Percentiles rank a stretch among this genome's conserved stretches.
These are phyloP conservation scores for Ptilorrhoa leucosticta DNA, from an alignment of 2,113 vertebrate genomes.

Conservation along the genomic window DNA sequence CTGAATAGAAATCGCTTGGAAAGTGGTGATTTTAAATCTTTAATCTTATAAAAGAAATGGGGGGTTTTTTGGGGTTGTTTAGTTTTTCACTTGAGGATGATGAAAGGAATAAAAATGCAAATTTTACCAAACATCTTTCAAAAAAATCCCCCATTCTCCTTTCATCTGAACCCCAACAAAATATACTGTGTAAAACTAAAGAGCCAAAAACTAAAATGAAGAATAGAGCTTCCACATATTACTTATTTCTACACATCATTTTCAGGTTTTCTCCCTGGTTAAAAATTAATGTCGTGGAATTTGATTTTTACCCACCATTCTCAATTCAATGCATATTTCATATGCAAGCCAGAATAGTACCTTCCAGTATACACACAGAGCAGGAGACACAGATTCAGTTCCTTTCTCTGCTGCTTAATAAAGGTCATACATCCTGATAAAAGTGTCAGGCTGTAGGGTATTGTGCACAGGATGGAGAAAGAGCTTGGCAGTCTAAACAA, in stretches of 20 bases:
- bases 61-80: accelerated
- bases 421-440: background rate
- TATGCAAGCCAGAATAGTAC: background rate
- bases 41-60: background rate
- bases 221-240: background rate
- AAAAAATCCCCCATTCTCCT: background rate
- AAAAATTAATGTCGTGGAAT: background rate
- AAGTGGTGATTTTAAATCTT: background rate
- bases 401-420: background rate
- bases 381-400: background rate
- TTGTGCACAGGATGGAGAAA: background rate
- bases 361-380: background rate
- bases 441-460: background rate
- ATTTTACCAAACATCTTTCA: background rate
- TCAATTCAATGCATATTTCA: background rate
- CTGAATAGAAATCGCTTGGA: background rate
- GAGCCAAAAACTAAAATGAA: background rate
- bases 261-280: background rate
- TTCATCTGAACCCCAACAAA: background rate
- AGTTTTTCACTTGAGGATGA: background rate
- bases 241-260: accelerated
- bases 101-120: background rate
- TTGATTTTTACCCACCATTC: background rate
- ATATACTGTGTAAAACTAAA: background rate
- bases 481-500: background rate